Base-by-base conservation (phyloP, 2,888 invertebrate genomes). In the Hemistola chrysoprasaria region DNA sequence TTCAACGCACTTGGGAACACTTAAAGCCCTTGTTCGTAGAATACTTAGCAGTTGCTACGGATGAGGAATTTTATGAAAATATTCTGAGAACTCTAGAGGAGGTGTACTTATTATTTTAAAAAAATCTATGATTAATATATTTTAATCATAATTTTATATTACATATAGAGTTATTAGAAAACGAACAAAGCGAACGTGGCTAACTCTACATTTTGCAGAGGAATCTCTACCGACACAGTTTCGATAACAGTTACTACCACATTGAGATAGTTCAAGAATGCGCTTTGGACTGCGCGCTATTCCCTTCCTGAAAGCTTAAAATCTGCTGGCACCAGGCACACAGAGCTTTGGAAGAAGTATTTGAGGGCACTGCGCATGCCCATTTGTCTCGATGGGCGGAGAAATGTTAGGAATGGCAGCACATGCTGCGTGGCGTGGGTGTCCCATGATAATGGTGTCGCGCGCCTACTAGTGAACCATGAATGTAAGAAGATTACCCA, bases 271-370 rank as follows among this genome's bases (percentile, higher is more conserved):
- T 23, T 35, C 25, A 45, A 64, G 56, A 63, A 64, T 71, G 67
- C 62, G 65, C 56, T 49, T 38, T 46, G 55, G 61, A 64, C 55
- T 66, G 65, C 60, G 65, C 53, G 64, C 59, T 59, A 69, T 79
- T 77, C 72, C 78, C 87, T 91, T 92, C 92, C 92, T 92, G 92
- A 92, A 92, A 92, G 92, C 90, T 90, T 84, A 90, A 86, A 90
- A 91, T 91, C 91, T 90, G 90, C 81, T 81, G 67, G 65, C 71
- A 90, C 72, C 71, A 90, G 92, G 92, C 57, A 31, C 63, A 40
- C 90, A 92, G 78, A 78, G 76, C 44, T 9, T 25, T 1, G 22
- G 25, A 50, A 53, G 55, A 40, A 54, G 57, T 73, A n/a, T 53
- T 71, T 71, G 69, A 75, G 41, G 53, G 3, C 1, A 4, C 10